Base-by-base conservation (phyloP, 2,888 invertebrate genomes). In the Buathra laborator region DNA sequence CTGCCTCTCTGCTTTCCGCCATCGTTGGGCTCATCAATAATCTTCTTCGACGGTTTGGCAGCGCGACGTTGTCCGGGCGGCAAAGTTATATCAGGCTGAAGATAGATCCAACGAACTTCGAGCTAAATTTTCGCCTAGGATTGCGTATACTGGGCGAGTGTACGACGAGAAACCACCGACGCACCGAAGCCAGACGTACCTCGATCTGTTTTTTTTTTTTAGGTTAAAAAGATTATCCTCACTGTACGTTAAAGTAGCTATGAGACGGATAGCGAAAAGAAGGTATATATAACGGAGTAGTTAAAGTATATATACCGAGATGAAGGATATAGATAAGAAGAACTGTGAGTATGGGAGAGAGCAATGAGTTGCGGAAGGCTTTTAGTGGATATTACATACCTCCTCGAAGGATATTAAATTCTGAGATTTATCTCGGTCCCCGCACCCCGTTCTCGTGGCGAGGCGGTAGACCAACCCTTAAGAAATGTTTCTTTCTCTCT, bases 321-420 rank as follows among this genome's bases (percentile, higher is more conserved):
- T 59, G 82, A 67, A 82, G 76, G 37, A 53, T 76, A 76, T 24
- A 46, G 53, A 32, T 66, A 19, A 44, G 59, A 59, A 16, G 51
- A 43, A 64, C 59, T 19, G 32, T 68, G 64, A 77, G 67, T 59
- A 51, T 43, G 56, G 44, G 76, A 64, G 83, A 72, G 78, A 76
- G 83, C 66, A 72, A 78, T 24, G 85, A 81, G 79, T 77, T 81
- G 80, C 78, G 83, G 84, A 89, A 89, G 88, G 90, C 90, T 91
- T 91, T 92, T 90, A 91, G 90, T 89, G 88, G 89, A 92, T 93
- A 93, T 92, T 92, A 91, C 92, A 90, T 90, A 91, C 89, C 89
- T 91, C 89, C 89, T 90, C 88, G 90, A 91, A 92, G 91, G 92
- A 93, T 92, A 93, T 93, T 92, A 92, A 92, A 92, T 93, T 92